These are phyloP conservation scores for Saccostrea glomerata DNA, from an alignment of 1,140 invertebrate species.

Conservation along the genomic window DNA sequence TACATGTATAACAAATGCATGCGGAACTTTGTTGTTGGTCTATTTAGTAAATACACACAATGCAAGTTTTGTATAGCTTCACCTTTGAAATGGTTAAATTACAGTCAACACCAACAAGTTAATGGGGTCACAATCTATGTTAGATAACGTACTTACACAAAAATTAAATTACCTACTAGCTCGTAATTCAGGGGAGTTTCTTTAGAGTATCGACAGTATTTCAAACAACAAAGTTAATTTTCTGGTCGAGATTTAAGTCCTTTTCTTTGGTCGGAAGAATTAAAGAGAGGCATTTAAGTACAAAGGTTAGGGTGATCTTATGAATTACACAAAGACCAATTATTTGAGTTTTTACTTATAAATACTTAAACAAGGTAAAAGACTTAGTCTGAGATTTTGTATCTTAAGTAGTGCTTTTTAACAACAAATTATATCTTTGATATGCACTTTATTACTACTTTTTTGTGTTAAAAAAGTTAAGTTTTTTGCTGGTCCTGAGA, in stretches of 20 bases:
- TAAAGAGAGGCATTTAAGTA: not conserved
- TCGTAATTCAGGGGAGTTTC: not conserved
- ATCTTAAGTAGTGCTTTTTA: too few relatives aligned
- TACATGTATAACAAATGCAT: too few relatives aligned
- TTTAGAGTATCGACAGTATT: not conserved
- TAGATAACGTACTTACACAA: not conserved
- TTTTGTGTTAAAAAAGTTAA: too few relatives aligned
- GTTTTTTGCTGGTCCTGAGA: not conserved
- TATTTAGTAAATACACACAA: too few relatives aligned
- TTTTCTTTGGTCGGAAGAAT: not conserved
- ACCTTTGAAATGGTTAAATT: not conserved
- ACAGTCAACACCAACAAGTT: constrained; percentile 10
- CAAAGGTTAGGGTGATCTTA: not conserved
- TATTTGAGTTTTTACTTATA: not conserved
- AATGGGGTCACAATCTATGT: not conserved
- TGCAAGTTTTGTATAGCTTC: too few relatives aligned
- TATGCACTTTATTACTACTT: too few relatives aligned
- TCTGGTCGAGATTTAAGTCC: not conserved
- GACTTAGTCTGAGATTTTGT: not conserved
- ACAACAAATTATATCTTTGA: too few relatives aligned
- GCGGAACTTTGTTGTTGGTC: too few relatives aligned
- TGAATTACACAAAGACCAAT: not conserved
- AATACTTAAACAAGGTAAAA: not conserved
- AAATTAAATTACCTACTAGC: not conserved
- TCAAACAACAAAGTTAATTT: not conserved